Evolutionary conservation across 2,113 vertebrate genomes (phyloP).

Genomic region (Phalacrocorax pelagicus): DNA sequence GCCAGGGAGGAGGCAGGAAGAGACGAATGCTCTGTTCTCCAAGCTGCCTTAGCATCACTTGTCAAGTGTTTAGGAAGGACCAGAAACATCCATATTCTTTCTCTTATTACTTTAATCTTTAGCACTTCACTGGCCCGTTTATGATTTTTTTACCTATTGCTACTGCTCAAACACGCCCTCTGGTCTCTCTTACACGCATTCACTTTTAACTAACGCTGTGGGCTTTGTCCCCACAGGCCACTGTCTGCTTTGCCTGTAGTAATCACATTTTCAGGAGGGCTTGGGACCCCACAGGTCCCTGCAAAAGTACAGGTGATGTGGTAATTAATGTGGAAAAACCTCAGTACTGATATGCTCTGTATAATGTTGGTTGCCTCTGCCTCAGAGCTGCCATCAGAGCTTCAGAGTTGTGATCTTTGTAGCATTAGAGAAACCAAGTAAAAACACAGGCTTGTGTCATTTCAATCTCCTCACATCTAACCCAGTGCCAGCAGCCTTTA

Average conservation of each 20-base stretch:
- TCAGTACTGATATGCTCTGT: background rate
- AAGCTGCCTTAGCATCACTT: background rate
- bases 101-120: background rate
- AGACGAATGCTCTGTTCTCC: background rate
- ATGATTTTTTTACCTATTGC: background rate
- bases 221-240: background rate
- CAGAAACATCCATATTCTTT: background rate
- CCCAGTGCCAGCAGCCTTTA: background rate
- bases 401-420: background rate
- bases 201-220: background rate
- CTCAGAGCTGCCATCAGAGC: background rate
- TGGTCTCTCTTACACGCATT: background rate
- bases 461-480: background rate
- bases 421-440: background rate
- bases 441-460: accelerated
- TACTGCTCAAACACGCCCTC: background rate
- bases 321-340: accelerated
- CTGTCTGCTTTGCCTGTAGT: background rate
- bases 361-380: background rate
- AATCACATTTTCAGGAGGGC: background rate
- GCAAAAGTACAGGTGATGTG: background rate
- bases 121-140: background rate
- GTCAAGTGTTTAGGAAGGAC: background rate
- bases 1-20: background rate
- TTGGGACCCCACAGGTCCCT: background rate